Percentiles rank a stretch among this genome's conserved stretches.
phyloP scores from a whole-genome alignment of 2,797 vertebrate species.

The Eulemur rubriventer region DNA sequence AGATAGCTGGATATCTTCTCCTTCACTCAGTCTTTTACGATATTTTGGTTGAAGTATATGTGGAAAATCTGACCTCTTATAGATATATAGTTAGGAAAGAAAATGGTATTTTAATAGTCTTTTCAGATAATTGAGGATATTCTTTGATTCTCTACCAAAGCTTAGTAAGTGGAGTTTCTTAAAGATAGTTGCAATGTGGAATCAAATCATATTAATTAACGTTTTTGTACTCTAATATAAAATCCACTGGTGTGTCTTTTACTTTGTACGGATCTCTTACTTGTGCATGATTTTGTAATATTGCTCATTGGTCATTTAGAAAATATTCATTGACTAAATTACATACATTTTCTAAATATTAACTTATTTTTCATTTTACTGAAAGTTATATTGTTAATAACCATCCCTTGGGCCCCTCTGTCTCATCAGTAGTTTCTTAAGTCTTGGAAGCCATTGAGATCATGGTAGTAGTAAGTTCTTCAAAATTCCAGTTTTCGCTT shows the following conservation, averaged over 20 bases:
- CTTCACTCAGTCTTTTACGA: neutral
- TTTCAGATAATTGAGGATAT: constrained; percentile 36
- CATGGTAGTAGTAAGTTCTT: neutral
- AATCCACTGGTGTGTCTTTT: neutral
- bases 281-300: neutral
- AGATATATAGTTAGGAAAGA: neutral
- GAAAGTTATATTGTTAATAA: neutral
- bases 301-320: neutral
- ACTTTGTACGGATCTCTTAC: neutral
- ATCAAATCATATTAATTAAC: neutral
- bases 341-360: neutral
- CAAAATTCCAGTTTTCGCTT: neutral
- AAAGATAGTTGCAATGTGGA: neutral
- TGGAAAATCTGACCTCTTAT: neutral
- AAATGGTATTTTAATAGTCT: constrained; percentile 36
- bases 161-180: neutral
- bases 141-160: neutral
- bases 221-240: neutral
- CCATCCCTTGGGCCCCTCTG: neutral
- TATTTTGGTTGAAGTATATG: constrained; percentile 10
- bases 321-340: neutral
- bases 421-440: neutral
- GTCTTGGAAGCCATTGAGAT: neutral
- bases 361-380: constrained; percentile 32
- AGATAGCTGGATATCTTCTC: neutral